Conservation (phyloP, 2,888 invertebrate genomes). For the Monoplex corrugatus region DNA sequence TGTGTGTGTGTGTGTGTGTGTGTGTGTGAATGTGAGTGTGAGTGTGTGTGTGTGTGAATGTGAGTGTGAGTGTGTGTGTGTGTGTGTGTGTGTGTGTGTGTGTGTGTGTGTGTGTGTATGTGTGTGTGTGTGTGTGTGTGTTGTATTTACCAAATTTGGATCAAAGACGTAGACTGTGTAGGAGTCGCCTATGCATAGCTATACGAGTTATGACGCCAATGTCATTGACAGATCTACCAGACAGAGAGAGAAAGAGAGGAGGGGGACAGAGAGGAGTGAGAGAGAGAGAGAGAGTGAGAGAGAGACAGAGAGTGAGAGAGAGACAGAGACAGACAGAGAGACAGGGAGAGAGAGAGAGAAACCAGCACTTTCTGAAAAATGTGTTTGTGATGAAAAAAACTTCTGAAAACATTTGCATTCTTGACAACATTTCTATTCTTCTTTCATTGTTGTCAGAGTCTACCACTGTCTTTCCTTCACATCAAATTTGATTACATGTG, state of each 20-base stretch:
- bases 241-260: too few species aligned
- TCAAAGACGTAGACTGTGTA: neutral
- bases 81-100: neutral
- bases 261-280: too few species aligned
- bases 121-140: neutral
- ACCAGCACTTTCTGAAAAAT: too few species aligned
- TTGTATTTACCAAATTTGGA: neutral
- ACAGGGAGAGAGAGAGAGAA: neutral
- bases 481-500: too few species aligned
- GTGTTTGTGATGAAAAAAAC: too few species aligned
- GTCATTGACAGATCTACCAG: too few species aligned
- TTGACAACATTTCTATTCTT: neutral
- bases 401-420: too few species aligned
- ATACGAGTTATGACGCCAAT: neutral
- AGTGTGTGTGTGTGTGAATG: too few species aligned
- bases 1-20: too few species aligned
- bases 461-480: neutral
- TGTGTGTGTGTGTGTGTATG: neutral
- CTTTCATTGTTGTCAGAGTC: neutral
- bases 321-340: neutral
- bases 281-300: neutral
- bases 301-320: neutral
- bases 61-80: too few species aligned
- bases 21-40: too few species aligned
- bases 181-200: neutral